phyloP scores from a whole-genome alignment of 2,888 invertebrate species.

The Heliothis peltigera region DNA sequence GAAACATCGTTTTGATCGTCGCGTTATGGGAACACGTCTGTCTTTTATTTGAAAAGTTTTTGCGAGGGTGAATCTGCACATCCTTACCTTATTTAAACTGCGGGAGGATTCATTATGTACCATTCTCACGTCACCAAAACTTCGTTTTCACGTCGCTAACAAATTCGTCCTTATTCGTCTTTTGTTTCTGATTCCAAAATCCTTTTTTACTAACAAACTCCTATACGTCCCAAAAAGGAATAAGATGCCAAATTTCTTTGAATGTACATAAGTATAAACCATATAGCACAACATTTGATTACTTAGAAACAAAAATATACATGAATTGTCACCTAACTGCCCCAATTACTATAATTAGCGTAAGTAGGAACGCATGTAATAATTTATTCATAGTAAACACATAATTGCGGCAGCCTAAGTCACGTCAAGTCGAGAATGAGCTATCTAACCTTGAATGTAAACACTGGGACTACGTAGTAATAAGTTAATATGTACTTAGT shows the following conservation, averaged over 20 bases:
- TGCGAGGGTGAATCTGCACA: not conserved
- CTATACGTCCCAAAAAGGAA: not conserved
- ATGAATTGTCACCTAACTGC: constrained; percentile 22
- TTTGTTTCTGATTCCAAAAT: constrained; percentile 5
- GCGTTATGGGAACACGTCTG: not conserved
- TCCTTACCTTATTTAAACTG: constrained; percentile 1
- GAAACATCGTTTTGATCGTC: not conserved
- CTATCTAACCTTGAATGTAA: constrained; percentile 33
- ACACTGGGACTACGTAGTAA: not conserved
- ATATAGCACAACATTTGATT: not conserved
- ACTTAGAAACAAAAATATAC: constrained; percentile 7
- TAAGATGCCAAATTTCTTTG: not conserved
- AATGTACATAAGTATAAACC: constrained; percentile 1
- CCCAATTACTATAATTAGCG: constrained; percentile 21
- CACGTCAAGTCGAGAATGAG: constrained; percentile 38
- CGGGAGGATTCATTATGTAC: constrained; percentile 11
- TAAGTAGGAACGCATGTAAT: constrained; percentile 25
- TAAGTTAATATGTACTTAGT: not conserved
- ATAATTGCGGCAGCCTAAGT: constrained; percentile 38
- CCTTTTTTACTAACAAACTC: not conserved
- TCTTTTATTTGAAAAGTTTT: constrained; percentile 23
- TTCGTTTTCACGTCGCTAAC: not conserved
- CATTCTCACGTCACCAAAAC: constrained; percentile 13
- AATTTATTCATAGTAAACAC: constrained; percentile 34
- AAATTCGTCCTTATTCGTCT: constrained; percentile 6